Percentiles rank a stretch among this genome's conserved stretches.
Evolutionary conservation across 1,140 invertebrate genomes (phyloP).

Genomic region (Neelides sp.): DNA sequence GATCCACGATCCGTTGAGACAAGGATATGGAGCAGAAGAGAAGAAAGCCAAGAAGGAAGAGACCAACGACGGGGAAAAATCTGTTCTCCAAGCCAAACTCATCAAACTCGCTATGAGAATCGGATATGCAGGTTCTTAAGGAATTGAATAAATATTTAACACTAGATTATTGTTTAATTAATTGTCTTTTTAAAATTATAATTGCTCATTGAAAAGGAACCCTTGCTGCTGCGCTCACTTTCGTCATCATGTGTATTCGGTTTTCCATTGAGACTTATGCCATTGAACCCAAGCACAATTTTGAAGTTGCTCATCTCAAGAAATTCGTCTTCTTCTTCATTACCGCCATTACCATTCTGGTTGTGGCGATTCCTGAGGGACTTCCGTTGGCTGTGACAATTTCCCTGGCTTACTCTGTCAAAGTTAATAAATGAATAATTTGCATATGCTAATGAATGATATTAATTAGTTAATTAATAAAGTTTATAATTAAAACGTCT

Average conservation of each 20-base stretch:
- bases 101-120: conserved; percentile 42
- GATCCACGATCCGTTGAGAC: conserved; percentile 32
- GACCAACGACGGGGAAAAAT: conserved; percentile 41
- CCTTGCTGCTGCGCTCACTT: conserved; percentile 4
- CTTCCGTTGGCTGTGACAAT: conserved; percentile 55
- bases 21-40: conserved; percentile 23
- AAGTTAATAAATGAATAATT: conserved; percentile 36
- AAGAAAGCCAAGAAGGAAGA: conserved; percentile 6
- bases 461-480: not conserved
- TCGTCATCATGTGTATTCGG: conserved; percentile 8
- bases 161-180: not conserved
- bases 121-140: conserved; percentile 16
- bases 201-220: conserved; percentile 14
- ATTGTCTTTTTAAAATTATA: conserved; percentile 9
- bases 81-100: conserved; percentile 53
- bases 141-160: not conserved
- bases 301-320: conserved; percentile 35
- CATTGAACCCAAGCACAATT: not conserved
- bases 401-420: conserved; percentile 54
- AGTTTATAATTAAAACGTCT: not conserved
- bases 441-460: not conserved
- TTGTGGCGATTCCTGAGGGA: conserved; percentile 58
- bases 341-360: conserved; percentile 55
- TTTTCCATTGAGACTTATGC: not conserved
- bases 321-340: conserved; percentile 52